Conservation (phyloP, 2,113 vertebrate genomes). For the Psophia crepitans region DNA sequence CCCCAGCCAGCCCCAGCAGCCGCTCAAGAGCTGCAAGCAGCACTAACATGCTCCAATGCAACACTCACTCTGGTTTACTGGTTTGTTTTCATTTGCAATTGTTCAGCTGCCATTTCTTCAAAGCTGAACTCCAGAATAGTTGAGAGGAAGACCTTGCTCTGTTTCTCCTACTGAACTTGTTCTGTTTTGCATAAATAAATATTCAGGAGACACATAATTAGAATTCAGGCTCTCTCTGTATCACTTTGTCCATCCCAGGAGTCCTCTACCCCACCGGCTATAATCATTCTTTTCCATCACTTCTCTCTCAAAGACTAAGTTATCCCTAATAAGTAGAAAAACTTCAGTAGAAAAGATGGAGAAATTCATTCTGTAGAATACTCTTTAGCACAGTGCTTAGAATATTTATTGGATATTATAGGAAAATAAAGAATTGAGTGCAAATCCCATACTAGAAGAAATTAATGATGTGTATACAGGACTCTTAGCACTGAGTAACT, state of each 20-base stretch:
- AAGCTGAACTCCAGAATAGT: neutral
- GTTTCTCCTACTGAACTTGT: neutral
- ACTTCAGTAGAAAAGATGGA: neutral
- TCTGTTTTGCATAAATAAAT: constrained; percentile 60
- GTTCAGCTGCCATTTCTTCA: neutral
- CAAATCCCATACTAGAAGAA: neutral
- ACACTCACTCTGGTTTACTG: fast-evolving
- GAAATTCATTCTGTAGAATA: neutral
- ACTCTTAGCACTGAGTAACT: neutral
- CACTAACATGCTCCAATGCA: fast-evolving
- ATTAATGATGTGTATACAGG: constrained; percentile 37
- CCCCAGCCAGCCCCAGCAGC: neutral
- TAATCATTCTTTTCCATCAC: constrained; percentile 8
- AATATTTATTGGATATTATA: neutral
- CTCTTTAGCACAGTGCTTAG: neutral
- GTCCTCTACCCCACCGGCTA: constrained; percentile 31
- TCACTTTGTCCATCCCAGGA: constrained; percentile 45
- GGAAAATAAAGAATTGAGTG: constrained; percentile 17
- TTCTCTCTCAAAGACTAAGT: neutral
- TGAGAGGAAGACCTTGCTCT: neutral
- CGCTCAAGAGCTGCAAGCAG: neutral
- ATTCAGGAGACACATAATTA: constrained; percentile 39
- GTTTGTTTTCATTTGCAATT: fast-evolving
- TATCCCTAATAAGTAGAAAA: neutral
- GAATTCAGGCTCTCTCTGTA: neutral